Evolutionary conservation across 2,888 invertebrate genomes (phyloP).

Genomic region (Drosophila pegasa): DNA sequence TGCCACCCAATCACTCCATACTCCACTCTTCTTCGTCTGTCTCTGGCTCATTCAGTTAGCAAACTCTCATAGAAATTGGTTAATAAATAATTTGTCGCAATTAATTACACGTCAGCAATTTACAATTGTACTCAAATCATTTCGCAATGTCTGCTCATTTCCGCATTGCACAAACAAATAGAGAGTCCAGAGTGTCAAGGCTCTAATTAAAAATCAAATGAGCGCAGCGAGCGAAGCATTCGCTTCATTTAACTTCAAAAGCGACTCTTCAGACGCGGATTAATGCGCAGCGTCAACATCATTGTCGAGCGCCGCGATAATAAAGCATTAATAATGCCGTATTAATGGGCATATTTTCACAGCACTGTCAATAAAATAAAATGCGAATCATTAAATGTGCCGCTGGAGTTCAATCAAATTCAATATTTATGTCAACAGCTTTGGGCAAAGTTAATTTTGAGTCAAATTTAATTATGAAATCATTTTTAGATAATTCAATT

Average conservation of each 20-base stretch:
- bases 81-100: constrained; percentile 70
- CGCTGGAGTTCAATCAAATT: not conserved
- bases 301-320: constrained; percentile 29
- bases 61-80: constrained; percentile 62
- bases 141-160: constrained; percentile 44
- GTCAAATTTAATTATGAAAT: constrained; percentile 1
- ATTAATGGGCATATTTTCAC: constrained; percentile 15
- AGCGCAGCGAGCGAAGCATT: constrained; percentile 30
- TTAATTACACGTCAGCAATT: constrained; percentile 66
- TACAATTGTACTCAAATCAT: constrained; percentile 59
- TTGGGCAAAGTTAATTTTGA: not conserved
- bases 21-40: not conserved
- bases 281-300: constrained; percentile 37
- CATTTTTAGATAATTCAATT: not conserved
- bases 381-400: constrained; percentile 16
- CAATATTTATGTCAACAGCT: not conserved
- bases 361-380: constrained; percentile 2
- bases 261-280: constrained; percentile 36
- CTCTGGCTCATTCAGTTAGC: constrained; percentile 14
- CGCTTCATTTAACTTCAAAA: constrained; percentile 50
- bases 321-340: constrained; percentile 17
- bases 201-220: constrained; percentile 61
- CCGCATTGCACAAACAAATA: constrained; percentile 50
- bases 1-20: not conserved
- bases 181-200: constrained; percentile 30